Conservation (phyloP, 2,888 invertebrate species). For the Tigriopus californicus region DNA sequence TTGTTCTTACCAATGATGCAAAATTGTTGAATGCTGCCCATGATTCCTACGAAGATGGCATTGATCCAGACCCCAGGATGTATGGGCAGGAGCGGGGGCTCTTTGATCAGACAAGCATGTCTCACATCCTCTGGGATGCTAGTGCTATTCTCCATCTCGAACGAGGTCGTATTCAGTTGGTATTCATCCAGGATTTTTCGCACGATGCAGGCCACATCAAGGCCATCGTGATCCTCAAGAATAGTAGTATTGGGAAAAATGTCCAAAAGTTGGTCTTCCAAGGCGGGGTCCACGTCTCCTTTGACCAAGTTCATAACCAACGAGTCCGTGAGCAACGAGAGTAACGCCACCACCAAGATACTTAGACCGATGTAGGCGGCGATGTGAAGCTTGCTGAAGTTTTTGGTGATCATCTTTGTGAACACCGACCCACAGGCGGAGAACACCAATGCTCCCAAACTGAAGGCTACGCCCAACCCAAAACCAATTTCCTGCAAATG, state of each 20-base stretch:
- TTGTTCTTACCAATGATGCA: constrained; percentile 5
- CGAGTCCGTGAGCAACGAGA: background rate
- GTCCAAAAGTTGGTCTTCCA: too few relatives aligned
- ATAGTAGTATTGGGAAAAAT: too few relatives aligned
- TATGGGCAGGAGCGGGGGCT: background rate
- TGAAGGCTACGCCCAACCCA: too few relatives aligned
- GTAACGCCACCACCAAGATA: background rate
- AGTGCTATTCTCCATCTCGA: too few relatives aligned
- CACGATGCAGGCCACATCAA: too few relatives aligned
- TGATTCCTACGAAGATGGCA: background rate
- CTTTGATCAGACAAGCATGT: background rate
- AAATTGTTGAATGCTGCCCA: constrained; percentile 1
- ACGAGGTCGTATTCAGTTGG: too few relatives aligned
- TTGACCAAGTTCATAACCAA: too few relatives aligned
- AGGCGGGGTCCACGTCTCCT: too few relatives aligned
- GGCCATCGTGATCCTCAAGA: too few relatives aligned
- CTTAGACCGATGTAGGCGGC: background rate
- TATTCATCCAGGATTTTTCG: too few relatives aligned
- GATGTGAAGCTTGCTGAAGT: background rate
- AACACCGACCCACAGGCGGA: background rate
- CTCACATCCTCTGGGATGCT: background rate
- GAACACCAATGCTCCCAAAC: background rate
- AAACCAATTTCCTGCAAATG: too few relatives aligned
- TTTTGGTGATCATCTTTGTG: background rate
- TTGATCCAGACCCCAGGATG: background rate